phyloP scores from a whole-genome alignment of 2,113 vertebrate species.

The Podarcis muralis region DNA sequence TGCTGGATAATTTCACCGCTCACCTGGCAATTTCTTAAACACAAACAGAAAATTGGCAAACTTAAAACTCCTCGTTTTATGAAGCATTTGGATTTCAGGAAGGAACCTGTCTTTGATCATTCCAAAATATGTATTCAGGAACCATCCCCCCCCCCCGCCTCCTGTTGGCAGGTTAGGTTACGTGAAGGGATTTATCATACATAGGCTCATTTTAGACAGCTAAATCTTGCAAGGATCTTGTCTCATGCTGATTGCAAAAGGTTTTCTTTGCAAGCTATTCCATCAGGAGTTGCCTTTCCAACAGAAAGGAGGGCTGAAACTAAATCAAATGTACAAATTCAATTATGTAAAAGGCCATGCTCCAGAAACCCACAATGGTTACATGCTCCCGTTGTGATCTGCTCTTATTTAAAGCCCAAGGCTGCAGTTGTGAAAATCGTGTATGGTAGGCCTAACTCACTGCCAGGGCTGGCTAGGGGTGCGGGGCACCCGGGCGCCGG shows the following conservation, averaged over 20 bases:
- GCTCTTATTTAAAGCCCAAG: neutral
- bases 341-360: neutral
- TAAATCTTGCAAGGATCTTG: neutral
- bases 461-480: no score
- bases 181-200: neutral
- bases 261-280: neutral
- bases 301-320: neutral
- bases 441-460: neutral
- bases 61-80: neutral
- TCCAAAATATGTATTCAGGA: neutral
- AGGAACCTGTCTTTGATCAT: neutral
- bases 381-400: neutral
- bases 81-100: neutral
- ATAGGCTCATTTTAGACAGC: neutral
- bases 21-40: neutral
- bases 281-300: neutral
- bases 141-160: neutral
- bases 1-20: slow-evolving; percentile 40
- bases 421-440: neutral
- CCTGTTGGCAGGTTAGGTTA: neutral
- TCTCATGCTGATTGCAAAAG: neutral
- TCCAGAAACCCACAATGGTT: neutral
- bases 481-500: no score
- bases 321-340: neutral
- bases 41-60: neutral